A percentile compares a stretch with the other conserved stretches of the same genome.
Evolutionary conservation across 2,797 vertebrate genomes (phyloP).

Genomic region (Sebastes cheni): DNA sequence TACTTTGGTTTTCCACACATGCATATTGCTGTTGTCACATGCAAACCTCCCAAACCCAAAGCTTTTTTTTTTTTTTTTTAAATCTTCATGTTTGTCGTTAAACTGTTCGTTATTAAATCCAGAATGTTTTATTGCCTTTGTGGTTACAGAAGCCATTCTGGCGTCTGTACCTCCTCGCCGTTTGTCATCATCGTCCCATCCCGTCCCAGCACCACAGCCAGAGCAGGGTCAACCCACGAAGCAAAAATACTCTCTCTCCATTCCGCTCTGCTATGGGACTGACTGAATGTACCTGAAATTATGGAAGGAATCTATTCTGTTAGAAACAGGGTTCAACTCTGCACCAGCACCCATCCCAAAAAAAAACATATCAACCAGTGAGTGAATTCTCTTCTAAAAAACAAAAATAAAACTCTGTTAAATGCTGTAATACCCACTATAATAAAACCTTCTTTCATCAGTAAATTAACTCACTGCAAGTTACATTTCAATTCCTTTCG

Average conservation of each 20-base stretch:
- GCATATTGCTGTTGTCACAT: constrained; percentile 67
- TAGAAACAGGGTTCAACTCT: constrained; percentile 19
- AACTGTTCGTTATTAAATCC: constrained; percentile 28
- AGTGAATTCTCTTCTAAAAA: constrained; percentile 16
- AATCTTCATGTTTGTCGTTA: constrained; percentile 29
- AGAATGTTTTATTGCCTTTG: constrained; percentile 42
- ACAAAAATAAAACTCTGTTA: not conserved
- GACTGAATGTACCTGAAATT: constrained; percentile 64
- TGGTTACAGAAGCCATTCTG: constrained; percentile 14
- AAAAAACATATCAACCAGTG: not conserved
- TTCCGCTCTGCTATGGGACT: constrained; percentile 2
- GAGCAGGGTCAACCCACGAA: not conserved
- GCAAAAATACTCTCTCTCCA: not conserved
- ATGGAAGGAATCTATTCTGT: constrained; percentile 44
- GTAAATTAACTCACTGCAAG: not conserved
- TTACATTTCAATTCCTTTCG: constrained; percentile 23
- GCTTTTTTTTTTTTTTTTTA: not conserved
- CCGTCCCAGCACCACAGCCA: not conserved
- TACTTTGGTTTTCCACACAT: constrained; percentile 74
- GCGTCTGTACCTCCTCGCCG: constrained; percentile 5
- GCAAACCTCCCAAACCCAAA: constrained; percentile 57
- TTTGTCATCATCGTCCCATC: not conserved
- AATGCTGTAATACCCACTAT: not conserved
- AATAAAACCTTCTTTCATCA: constrained; percentile 20
- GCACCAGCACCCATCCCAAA: constrained; percentile 7